These are phyloP conservation scores for Ceramica pisi DNA, from an alignment of 2,888 invertebrate genomes.

Conservation along the genomic window DNA sequence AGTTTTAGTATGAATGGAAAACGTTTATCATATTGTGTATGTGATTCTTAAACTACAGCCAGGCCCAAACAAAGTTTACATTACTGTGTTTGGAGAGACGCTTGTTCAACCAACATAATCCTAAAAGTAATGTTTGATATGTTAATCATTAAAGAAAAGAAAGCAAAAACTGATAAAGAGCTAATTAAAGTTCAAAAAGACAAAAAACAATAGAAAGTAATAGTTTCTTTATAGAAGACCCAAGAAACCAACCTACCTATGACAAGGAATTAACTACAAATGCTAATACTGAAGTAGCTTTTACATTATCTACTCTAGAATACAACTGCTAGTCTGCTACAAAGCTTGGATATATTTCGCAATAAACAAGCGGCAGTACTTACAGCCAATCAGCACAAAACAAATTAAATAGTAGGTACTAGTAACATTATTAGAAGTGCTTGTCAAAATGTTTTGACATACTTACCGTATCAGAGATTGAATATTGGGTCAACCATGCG, in stretches of 20 bases:
- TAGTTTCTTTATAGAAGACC: neutral
- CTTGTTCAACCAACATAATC: too few relatives aligned
- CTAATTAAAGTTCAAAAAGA: neutral
- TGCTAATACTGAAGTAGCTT: neutral
- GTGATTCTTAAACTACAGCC: neutral
- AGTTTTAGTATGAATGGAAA: neutral
- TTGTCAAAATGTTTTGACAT: constrained; percentile 66
- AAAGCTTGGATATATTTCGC: neutral
- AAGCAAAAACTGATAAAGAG: too few relatives aligned
- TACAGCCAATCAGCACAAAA: constrained; percentile 1
- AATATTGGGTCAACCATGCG: constrained; percentile 63
- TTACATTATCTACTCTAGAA: neutral
- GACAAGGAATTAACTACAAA: neutral
- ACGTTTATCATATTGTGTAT: neutral
- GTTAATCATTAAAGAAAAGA: neutral
- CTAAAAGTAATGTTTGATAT: neutral
- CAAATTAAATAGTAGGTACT: constrained; percentile 42
- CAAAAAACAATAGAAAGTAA: neutral
- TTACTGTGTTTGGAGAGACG: too few relatives aligned
- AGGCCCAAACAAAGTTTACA: too few relatives aligned
- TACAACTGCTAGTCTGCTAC: neutral
- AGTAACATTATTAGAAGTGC: constrained; percentile 30
- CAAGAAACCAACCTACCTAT: neutral
- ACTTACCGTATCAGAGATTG: constrained; percentile 62
- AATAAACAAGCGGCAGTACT: constrained; percentile 1